A percentile compares a stretch with the other conserved stretches of the same genome.
phyloP scores from a whole-genome alignment of 2,888 invertebrate species.

The Mythimna loreyi region DNA sequence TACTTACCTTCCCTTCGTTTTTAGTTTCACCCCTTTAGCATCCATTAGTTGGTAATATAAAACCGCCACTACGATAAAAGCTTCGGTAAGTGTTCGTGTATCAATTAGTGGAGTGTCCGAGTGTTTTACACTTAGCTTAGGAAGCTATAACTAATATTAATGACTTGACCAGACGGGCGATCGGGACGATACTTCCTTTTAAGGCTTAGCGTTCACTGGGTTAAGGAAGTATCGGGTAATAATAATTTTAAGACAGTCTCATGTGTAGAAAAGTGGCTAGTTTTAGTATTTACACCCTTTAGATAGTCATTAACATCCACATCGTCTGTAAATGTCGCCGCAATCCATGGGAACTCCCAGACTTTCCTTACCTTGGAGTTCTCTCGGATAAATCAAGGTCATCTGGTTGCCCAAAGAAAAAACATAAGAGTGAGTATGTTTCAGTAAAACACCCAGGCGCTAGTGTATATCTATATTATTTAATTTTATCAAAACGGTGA shows the following conservation, averaged over 20 bases:
- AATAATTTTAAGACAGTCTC: neutral
- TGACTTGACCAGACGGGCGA: conserved; percentile 49
- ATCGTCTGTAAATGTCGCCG: too few species aligned
- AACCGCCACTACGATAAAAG: conserved; percentile 78
- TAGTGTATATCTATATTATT: too few species aligned
- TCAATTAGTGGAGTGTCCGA: conserved; percentile 75
- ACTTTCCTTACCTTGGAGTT: too few species aligned
- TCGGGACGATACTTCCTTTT: conserved; percentile 51
- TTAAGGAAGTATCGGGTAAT: neutral
- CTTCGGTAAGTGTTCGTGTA: conserved; percentile 71
- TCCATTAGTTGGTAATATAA: conserved; percentile 80
- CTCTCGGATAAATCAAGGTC: too few species aligned
- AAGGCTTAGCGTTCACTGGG: neutral
- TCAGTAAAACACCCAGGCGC: too few species aligned
- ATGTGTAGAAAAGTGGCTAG: too few species aligned
- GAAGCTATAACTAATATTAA: conserved; percentile 63
- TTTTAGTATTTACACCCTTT: too few species aligned
- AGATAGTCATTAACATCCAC: too few species aligned
- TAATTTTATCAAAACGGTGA: too few species aligned
- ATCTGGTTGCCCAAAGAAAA: too few species aligned
- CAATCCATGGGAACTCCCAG: too few species aligned
- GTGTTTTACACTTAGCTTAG: conserved; percentile 64
- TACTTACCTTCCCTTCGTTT: conserved; percentile 53
- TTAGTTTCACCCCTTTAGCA: conserved; percentile 72
- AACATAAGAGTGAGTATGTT: too few species aligned